Base-by-base conservation (phyloP, 2,888 invertebrate genomes). In the Lasioglossum calceatum region DNA sequence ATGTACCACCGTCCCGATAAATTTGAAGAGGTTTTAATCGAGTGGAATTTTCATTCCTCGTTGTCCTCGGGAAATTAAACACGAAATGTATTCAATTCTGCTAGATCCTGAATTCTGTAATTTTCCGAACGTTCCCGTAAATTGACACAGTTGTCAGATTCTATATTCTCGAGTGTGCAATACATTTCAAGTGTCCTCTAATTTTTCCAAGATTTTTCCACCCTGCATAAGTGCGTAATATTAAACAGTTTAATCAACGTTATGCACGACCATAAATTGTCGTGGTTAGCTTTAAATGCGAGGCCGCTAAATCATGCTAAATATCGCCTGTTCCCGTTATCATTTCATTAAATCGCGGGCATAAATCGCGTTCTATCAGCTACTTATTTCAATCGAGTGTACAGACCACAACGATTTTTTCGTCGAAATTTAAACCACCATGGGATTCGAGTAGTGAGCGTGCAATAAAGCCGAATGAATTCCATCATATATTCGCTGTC, bases 191-290 rank as follows among this genome's bases (percentile, higher is more conserved):
- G 58, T n/a, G 4, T 0, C 4, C n/a, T n/a, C 10, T 0, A 4
- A 58, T 58, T 64, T 64, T 14, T 64, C 1, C 0, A 27, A 27
- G 14, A 64, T 32, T 64, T 64, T 27, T 64, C 5, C 27, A 14
- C 61, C 0, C n/a, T 0, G 2, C n/a, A 4, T 58, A 58, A 10
- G 58, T 58, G n/a, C n/a, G 1, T 12, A n/a, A n/a, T 58, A 58
- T 58, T 58, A 12, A 58, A 58, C 58, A 58, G 58, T 58, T 58
- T 58, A 58, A 58, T 58, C 58, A n/a, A 58, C n/a, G n/a, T n/a
- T n/a, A n/a, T 4, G 10, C n/a, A 12, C 1, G n/a, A 58, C 58
- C 58, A 58, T 58, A 58, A 58, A 58, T 58, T 58, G 1, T 1
- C 10, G 58, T 12, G 58, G 58, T 58, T 58, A 1, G 58, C 58